Evolutionary conservation across 2,797 vertebrate species (phyloP), one percentile per base, ranked within the genome.

Genomic region (Parauchenoglanis ngamensis): DNA sequence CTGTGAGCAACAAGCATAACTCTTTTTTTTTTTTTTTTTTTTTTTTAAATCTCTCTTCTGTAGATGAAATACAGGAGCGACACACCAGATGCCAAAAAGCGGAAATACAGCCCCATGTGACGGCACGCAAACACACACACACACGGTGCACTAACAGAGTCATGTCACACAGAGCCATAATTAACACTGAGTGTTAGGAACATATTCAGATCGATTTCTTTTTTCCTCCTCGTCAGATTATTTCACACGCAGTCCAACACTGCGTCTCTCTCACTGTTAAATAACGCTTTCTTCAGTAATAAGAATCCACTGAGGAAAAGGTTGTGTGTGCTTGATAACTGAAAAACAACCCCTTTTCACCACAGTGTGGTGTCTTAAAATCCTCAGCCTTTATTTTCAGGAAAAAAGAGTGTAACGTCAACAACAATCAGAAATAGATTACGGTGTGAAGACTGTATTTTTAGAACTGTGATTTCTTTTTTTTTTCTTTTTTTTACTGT

Each of bases 11-110:
- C 46, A 28, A 59, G 73, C 19, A n/a, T 44, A 7, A 6, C 7
- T 56, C 25, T 68, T 21, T 13, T 15, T 46, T 54, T 44, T 19
- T 12, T 8, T 75, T 19, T 40, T 40, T 40, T 40, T 15, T 49
- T n/a, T 54, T 61, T 25, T 21, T 17, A 21, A 8, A 0, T n/a
- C 12, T 89, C 2, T 85, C 15, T 57, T 44, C 87, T 88, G 70
- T 88, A 96, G 94, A 93, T 94, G 88, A 94, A 94, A 79, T 95
- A 95, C 85, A 93, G 94, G 61, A 95, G 97, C 92, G 92, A 92
- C 57, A 91, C 92, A 0, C 95, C 96, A 0, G 96, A 97, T 85
- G 88, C 95, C 83, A 98, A 97, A 92, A 96, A 93, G 92, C 96
- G 96, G 90, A 97, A 94, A 91, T 96, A 95, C 13, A 96, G 91